These are phyloP conservation scores for Heteractis magnifica DNA, from an alignment of 92 coral and sea anemone species.

Conservation along the genomic window DNA sequence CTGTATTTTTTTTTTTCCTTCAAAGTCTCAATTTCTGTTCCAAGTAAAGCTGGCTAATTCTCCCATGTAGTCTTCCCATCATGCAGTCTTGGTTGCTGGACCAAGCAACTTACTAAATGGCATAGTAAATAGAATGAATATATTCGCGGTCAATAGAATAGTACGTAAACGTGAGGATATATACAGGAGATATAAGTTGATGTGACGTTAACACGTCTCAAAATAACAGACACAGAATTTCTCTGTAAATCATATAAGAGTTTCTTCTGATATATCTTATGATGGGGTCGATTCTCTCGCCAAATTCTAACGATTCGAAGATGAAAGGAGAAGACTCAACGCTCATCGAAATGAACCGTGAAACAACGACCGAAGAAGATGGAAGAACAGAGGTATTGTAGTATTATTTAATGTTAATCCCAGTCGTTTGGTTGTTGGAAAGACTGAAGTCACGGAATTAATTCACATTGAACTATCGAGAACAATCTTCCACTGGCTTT, in stretches of 20 bases:
- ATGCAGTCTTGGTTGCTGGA: background rate
- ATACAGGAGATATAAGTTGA: background rate
- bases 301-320: constrained; percentile 18
- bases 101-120: background rate
- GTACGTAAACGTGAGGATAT: background rate
- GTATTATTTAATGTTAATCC: background rate
- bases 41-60: background rate
- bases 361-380: constrained; percentile 10
- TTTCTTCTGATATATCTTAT: background rate
- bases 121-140: background rate
- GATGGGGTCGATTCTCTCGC: constrained; percentile 31
- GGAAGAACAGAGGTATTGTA: constrained; percentile 17
- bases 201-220: background rate
- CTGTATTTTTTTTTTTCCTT: too few species aligned
- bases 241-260: too few species aligned
- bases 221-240: background rate
- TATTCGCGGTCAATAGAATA: background rate
- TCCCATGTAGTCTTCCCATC: background rate
- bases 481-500: too few species aligned
- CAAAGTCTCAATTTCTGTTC: background rate
- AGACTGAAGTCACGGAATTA: background rate
- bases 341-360: constrained; percentile 21
- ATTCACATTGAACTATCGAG: too few species aligned
- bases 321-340: constrained; percentile 26
- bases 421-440: background rate